Conservation (phyloP, 37 sponge, comb jelly and placozoan genomes). For the Spongilla lacustris region DNA sequence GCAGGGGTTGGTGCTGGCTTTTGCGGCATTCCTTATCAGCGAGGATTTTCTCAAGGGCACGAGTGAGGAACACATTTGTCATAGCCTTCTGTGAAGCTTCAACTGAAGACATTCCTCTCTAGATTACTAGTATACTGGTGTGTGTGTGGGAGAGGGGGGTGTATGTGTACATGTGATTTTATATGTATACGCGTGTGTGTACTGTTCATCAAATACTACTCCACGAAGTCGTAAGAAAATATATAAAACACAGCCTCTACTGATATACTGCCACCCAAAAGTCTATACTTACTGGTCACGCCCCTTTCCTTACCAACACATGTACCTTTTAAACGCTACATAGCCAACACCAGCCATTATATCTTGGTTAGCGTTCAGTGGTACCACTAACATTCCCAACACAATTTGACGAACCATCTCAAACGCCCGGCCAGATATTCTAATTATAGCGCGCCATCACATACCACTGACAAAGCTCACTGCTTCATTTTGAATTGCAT, state of each 20-base stretch:
- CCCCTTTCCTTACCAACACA: neutral
- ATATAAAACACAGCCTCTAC: neutral
- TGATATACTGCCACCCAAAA: neutral
- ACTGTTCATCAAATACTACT: neutral
- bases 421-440: neutral
- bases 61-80: constrained; percentile 77
- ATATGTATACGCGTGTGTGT: neutral
- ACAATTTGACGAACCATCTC: neutral
- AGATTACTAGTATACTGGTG: neutral
- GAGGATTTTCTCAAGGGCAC: constrained; percentile 93
- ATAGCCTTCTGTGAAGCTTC: constrained; percentile 9
- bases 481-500: neutral
- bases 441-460: neutral
- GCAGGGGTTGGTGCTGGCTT: constrained; percentile 70
- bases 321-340: neutral
- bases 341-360: neutral
- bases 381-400: neutral
- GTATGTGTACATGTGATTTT: constrained; percentile 2
- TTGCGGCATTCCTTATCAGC: constrained; percentile 77
- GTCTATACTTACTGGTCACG: neutral
- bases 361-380: neutral
- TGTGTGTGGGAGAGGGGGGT: neutral
- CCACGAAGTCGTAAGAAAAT: no score
- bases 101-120: neutral
- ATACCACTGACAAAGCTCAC: neutral